Evolutionary conservation across 1,140 invertebrate species (phyloP).

Genomic region (Hylyphantes graminicola): DNA sequence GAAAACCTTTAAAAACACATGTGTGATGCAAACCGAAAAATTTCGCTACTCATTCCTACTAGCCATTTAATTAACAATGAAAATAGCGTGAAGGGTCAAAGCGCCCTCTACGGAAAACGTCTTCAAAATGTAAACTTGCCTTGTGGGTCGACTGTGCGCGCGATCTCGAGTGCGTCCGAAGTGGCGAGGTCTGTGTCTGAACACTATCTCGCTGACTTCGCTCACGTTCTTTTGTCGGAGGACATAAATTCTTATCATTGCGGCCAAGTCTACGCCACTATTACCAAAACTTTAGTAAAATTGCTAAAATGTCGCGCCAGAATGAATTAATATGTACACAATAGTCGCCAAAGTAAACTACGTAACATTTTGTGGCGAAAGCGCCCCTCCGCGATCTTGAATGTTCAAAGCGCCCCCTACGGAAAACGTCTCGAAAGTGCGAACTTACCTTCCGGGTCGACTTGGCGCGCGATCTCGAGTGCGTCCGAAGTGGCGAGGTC

Average conservation of each 20-base stretch:
- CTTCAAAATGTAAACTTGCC: background rate
- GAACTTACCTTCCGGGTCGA: conserved; percentile 80
- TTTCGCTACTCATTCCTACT: too few relatives aligned
- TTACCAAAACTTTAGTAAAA: too few relatives aligned
- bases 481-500: conserved; percentile 91
- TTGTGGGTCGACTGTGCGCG: conserved; percentile 94
- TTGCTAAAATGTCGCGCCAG: too few relatives aligned
- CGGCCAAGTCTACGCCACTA: conserved; percentile 94
- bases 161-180: conserved; percentile 93
- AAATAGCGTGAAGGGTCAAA: too few relatives aligned
- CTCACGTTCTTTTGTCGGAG: conserved; percentile 91
- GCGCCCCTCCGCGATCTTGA: background rate
- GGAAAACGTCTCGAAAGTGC: background rate
- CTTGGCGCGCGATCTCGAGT: conserved; percentile 91
- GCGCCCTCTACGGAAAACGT: background rate
- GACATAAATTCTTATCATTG: conserved; percentile 93
- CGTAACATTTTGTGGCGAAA: too few relatives aligned
- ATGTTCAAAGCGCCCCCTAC: background rate
- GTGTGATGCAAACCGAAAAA: too few relatives aligned
- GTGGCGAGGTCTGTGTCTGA: conserved; percentile 86
- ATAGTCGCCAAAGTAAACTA: too few relatives aligned
- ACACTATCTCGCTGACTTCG: conserved; percentile 93
- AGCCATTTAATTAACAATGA: too few relatives aligned
- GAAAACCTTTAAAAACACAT: too few relatives aligned
- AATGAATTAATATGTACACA: too few relatives aligned